Base-by-base conservation (phyloP, 2,113 vertebrate genomes). In the Spilogale gracilis region DNA sequence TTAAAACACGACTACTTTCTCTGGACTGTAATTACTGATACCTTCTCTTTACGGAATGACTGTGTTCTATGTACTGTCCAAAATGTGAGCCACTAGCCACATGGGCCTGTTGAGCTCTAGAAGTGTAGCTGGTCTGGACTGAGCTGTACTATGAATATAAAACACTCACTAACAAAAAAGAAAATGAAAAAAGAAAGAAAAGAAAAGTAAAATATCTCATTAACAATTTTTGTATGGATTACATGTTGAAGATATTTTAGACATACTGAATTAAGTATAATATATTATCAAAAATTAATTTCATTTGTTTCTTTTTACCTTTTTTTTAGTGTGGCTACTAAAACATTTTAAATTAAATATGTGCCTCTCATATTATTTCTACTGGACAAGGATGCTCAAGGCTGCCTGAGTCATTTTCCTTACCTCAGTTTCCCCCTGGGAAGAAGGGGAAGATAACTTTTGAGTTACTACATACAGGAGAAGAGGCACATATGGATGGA, bases 251-350 rank as follows among this genome's bases (percentile, higher is more conserved):
- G 90, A 38, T 85, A 93, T 63, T 96, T 90, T 81, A 2, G 43
- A 73, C 5, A 91, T 38, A 61, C 0, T 78, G 9, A 50, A 63
- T 60, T 82, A 91, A 93, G 58, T 90, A 67, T 50, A 93, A 52
- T 60, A 81, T 54, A 74, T n/a, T n/a, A 61, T 97, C 56, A 81
- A 80, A 80, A 91, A 86, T 86, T 56, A 81, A 71, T 38, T 73
- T 84, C 16, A 90, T 85, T n/a, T 60, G 6, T 73, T 56, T 92
- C 54, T 78, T 81, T 90, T 93, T 48, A 18, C 32, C 38, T 3
- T 11, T 76, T 52, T 82, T 89, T 69, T 84, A 58, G 23, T 92
- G 73, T 87, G 17, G 30, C 32, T 80, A 65, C 61, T 84, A 80
- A 16, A 87, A 76, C 9, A 30, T 78, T 86, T 85, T 87, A 43